Conservation (phyloP, 1,140 invertebrate genomes). For the Palaemon carinicauda region DNA sequence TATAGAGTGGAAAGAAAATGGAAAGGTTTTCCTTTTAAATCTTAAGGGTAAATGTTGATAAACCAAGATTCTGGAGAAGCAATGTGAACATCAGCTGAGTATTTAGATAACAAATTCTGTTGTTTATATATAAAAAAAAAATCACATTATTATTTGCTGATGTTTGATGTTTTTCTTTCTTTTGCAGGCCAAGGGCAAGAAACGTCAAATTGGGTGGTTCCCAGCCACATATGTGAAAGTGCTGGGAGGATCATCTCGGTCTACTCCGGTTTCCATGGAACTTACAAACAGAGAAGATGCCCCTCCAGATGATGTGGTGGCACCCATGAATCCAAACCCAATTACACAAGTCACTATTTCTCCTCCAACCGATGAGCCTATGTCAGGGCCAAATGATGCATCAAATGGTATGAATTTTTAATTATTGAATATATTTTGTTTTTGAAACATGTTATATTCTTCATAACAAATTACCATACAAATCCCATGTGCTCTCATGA, state of each 20-base stretch:
- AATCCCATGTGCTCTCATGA: neutral
- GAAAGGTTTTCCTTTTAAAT: too few species aligned
- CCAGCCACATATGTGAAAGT: slow-evolving; percentile 96
- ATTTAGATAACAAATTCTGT: too few species aligned
- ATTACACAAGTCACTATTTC: slow-evolving; percentile 59
- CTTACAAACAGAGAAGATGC: slow-evolving; percentile 50
- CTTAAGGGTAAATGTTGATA: too few species aligned
- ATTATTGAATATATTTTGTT: too few species aligned
- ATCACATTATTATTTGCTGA: too few species aligned
- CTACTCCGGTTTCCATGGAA: slow-evolving; percentile 59
- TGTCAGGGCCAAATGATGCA: slow-evolving; percentile 45
- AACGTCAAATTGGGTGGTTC: slow-evolving; percentile 96
- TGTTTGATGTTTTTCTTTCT: too few species aligned
- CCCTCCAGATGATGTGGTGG: slow-evolving; percentile 28
- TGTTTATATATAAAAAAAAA: too few species aligned
- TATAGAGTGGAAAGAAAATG: too few species aligned
- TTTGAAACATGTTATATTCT: too few species aligned
- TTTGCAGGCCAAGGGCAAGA: slow-evolving; percentile 85
- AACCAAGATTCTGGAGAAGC: too few species aligned
- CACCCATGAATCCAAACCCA: neutral
- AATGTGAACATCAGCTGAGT: too few species aligned
- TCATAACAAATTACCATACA: too few species aligned
- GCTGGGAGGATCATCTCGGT: slow-evolving; percentile 64
- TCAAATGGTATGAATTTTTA: slow-evolving; percentile 34
- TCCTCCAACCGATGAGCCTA: slow-evolving; percentile 56